Evolutionary conservation across 2,797 vertebrate species (phyloP), one percentile per base, ranked within the genome.

Genomic region (Tarsius wallacei): DNA sequence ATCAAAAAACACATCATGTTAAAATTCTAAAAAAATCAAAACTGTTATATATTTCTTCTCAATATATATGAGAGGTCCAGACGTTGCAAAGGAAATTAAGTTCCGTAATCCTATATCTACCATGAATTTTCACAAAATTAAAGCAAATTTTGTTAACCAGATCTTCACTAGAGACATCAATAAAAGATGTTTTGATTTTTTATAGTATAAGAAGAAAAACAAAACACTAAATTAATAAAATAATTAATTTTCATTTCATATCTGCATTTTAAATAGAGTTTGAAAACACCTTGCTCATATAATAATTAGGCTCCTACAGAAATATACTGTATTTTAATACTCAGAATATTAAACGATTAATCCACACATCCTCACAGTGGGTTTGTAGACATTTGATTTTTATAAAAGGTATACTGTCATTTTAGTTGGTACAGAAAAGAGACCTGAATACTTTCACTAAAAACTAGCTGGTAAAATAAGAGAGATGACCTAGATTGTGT

Each of bases 1-100:
- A 80, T 74, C 78, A 70, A 93, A 93, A 96, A 97, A 78, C 11
- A 94, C 74, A 97, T 57, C 13, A 78, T 63, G 36, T 4, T 59
- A 66, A 21, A n/a, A 93, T 28, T 83, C 28, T 15, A 96, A 86
- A 81, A 47, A 53, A 90, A 85, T 59, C 28, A 89, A n/a, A 81
- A 78, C 49, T 61, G 51, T 84, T 83, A 26, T 83, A 26, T 78
- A 66, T 63, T 95, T 93, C 47, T 16, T 88, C n/a, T 93, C n/a
- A 80, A 28, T 71, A 19, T 57, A 57, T 36, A 73, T 61, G 17
- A 87, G 51, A 87, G 61, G 51, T 71, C 7, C 26, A 96, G 89
- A 89, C 7, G 90, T 5, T 59, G 2, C 24, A 96, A 76, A 94
- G 21, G 51, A 64, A 76, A 71, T 0, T 71, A 10, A 86, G 71